Base-by-base conservation (phyloP, 2,888 invertebrate genomes). In the Tenthredo distinguenda region DNA sequence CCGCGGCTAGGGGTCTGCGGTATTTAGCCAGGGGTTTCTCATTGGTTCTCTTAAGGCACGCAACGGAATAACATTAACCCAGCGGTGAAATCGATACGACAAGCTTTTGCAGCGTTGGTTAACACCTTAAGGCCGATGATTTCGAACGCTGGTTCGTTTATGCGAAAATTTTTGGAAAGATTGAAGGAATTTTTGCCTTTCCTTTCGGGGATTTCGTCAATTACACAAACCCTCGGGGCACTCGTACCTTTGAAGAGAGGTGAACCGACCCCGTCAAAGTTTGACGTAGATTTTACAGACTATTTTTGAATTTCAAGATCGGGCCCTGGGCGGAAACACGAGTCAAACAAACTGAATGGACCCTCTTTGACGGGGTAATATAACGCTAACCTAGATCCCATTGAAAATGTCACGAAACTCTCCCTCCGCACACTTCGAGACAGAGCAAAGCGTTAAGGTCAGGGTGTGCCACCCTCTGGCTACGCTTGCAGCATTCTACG, bases 381-480 rank as follows among this genome's bases (percentile, higher is more conserved):
- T 65, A 68, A 86, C 86, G 76, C 50, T 84, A 87, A 85, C 86
- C 87, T 84, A 87, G 65, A 87, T 87, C 87, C 68, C 21, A 84
- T 77, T 85, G 68, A 84, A 86, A 87, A 86, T 87, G 84, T 87
- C 85, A 84, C 50, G 15, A 55, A 72, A 55, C 71, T 55, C 50
- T 50, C n/a, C 18, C n/a, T n/a, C 55, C n/a, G 55, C 31, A 83
- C 68, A 83, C 31, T 71, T 34, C 34, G 26, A 31, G 77, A 77
- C 65, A 15, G 81, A 62, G 40, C 15, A 15, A 62, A 81, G 26
- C 81, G 65, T 26, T 65, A 83, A 68, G 83, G 83, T 83, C 47
- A 47, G 43, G 83, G 83, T 50, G 83, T 31, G 62, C n/a, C 81
- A 21, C 37, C 83, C 68, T 21, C 37, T 62, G 37, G 62, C 37